Evolutionary conservation across 2,113 vertebrate species (phyloP).

Genomic region (Pachypanchax playfairii): DNA sequence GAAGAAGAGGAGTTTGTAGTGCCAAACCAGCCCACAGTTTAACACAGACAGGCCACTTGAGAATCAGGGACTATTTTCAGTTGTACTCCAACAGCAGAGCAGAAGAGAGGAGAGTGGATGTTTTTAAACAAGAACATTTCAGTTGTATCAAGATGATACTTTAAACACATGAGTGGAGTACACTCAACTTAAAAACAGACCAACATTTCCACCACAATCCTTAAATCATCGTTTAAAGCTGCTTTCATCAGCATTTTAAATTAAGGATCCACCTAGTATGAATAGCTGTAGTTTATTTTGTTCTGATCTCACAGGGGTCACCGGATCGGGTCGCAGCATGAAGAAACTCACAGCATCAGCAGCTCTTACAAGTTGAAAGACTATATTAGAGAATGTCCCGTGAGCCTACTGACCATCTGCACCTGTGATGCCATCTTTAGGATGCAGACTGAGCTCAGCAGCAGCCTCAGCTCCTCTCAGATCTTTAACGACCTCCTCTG

Average conservation of each 20-base stretch:
- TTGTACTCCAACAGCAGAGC: background rate
- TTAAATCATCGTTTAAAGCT: background rate
- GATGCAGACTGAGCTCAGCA: constrained; percentile 53
- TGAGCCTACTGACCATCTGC: constrained; percentile 53
- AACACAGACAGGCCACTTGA: constrained; percentile 5
- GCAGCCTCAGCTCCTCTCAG: constrained; percentile 61
- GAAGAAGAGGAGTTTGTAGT: background rate
- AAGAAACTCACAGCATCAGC: no score
- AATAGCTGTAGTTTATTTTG: background rate
- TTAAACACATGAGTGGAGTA: background rate
- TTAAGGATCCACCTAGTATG: no score
- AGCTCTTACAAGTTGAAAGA: no score
- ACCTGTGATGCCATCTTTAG: constrained; percentile 46
- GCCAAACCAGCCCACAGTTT: constrained; percentile 5
- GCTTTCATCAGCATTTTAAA: background rate
- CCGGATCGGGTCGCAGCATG: no score
- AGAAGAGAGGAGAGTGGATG: background rate
- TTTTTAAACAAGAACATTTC: no score
- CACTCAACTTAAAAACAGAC: constrained; percentile 1
- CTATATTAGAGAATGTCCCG: no score
- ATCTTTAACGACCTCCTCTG: constrained; percentile 82
- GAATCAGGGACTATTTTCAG: constrained; percentile 21
- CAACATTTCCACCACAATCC: no score
- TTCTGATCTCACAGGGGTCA: background rate
- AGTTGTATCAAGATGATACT: background rate